Evolutionary conservation across 2,888 invertebrate genomes (phyloP), one percentile per base, ranked within the genome.

Genomic region (Pammene aurita): DNA sequence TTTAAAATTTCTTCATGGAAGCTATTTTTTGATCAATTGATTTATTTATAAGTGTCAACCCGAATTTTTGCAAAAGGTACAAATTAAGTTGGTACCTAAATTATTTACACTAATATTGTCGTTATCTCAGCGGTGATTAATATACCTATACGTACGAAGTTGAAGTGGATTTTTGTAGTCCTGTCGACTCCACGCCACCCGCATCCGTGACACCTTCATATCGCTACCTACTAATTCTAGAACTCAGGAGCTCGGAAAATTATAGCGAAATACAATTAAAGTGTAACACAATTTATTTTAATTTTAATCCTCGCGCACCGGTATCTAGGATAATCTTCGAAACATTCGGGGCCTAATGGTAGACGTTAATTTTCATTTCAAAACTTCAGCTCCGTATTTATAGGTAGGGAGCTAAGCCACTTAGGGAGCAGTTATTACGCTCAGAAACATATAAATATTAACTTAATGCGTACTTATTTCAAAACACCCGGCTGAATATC

Each of bases 201-300:
- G 62, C 72, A 77, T 76, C 77, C 82, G 77, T 73, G 82, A 83
- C 80, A 84, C 83, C 84, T 82, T 76, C 80, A 82, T 82, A 85
- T 79, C 86, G 80, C 78, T 78, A 86, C 81, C 80, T 81, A 84
- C 85, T 85, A 58, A 81, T 86, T 87, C 86, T 85, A 87, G 87
- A 85, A 89, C 87, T 87, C 91, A 89, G 89, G 86, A 87, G 88
- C 88, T 85, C 84, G 91, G 91, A 91, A 92, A 92, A 92, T 92
- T 91, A 90, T 90, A 79, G 85, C 85, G 83, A 89, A 92, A 92
- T 90, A 90, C 89, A 91, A 92, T 92, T 92, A 91, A 88, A 91
- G 83, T 87, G 87, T 89, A 86, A 90, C 85, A 86, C 85, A 89
- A 91, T 91, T 92, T 88, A 86, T 91, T 89, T 90, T 88, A 90